phyloP scores from a whole-genome alignment of 2,888 invertebrate species.

The Philopedon plagiatum region DNA sequence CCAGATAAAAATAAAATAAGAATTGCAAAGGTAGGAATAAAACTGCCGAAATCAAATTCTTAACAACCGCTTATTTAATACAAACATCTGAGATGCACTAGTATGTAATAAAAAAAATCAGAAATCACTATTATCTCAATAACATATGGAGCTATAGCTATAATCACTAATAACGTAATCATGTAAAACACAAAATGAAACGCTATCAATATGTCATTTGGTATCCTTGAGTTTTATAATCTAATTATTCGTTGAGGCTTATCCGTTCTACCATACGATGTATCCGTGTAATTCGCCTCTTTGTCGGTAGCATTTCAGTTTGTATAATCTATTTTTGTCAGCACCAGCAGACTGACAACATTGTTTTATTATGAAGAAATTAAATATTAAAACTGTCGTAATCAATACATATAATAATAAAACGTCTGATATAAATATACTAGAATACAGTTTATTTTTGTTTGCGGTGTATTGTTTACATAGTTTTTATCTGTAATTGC shows the following conservation, averaged over 20 bases:
- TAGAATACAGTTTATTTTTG: constrained; percentile 8
- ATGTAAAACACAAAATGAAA: constrained; percentile 6
- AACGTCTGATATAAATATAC: not conserved
- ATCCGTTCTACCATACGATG: not conserved
- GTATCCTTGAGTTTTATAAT: constrained; percentile 5
- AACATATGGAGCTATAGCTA: constrained; percentile 5
- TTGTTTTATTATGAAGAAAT: no score
- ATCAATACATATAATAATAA: not conserved
- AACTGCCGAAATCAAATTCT: no score
- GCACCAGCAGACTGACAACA: not conserved
- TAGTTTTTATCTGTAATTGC: constrained; percentile 13
- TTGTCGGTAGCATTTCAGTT: not conserved
- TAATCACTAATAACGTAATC: constrained; percentile 8
- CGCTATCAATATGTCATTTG: constrained; percentile 14
- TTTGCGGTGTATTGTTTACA: constrained; percentile 14
- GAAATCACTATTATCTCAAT: not conserved
- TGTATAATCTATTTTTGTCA: not conserved
- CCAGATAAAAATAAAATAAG: no score
- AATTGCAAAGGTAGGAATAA: no score
- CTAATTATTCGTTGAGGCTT: not conserved
- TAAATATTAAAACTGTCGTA: no score
- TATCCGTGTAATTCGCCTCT: not conserved
- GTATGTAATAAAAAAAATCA: not conserved
- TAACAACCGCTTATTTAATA: no score
- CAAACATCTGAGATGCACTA: no score